phyloP scores from a whole-genome alignment of 2,888 invertebrate species.

The Blastobasis adustella region DNA sequence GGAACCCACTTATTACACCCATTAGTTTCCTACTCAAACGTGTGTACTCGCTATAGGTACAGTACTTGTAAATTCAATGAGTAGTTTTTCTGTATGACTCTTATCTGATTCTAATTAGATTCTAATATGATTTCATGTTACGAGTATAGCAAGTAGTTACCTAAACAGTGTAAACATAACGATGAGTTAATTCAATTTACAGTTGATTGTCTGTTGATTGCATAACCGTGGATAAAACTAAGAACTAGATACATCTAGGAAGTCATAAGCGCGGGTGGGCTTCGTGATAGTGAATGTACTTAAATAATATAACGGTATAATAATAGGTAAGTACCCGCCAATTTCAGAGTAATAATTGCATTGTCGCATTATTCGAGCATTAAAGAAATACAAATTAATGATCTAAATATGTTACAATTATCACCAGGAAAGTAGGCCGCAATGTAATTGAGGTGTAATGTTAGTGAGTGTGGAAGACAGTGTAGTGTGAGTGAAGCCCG shows the following conservation, averaged over 20 bases:
- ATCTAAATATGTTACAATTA: too few species aligned
- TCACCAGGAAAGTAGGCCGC: too few species aligned
- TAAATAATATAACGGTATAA: too few species aligned
- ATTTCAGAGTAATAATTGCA: too few species aligned
- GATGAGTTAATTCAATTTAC: neutral
- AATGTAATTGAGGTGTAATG: conserved; percentile 12
- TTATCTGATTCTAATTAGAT: conserved; percentile 6
- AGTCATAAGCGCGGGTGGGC: conserved; percentile 58
- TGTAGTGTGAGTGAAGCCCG: conserved; percentile 35
- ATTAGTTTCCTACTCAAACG: conserved; percentile 19
- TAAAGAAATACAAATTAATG: too few species aligned
- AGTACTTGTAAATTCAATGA: too few species aligned
- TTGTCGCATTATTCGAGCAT: too few species aligned
- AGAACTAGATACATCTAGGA: neutral
- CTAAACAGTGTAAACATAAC: neutral
- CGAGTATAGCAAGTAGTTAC: neutral
- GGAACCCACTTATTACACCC: conserved; percentile 33
- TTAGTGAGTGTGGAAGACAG: conserved; percentile 25
- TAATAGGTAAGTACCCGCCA: too few species aligned
- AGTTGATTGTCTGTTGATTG: too few species aligned
- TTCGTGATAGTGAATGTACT: conserved; percentile 28
- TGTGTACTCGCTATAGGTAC: too few species aligned
- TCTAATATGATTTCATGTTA: neutral
- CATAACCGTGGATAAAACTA: too few species aligned
- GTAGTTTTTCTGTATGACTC: neutral